Conservation (phyloP, 2,888 invertebrate species). For the Piscicola geometra region DNA sequence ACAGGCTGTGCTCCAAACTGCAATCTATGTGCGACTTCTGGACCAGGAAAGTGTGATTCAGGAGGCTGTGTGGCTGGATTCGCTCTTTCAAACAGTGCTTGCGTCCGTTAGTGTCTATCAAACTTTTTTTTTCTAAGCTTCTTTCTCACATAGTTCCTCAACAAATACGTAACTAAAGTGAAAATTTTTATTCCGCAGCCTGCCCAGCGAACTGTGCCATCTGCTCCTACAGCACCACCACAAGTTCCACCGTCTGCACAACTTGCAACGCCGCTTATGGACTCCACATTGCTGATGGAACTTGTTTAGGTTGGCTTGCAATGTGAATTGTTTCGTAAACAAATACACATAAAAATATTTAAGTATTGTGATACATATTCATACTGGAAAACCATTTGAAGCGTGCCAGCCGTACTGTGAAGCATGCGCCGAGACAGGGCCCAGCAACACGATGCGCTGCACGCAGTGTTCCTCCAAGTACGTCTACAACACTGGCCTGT, state of each 20-base stretch:
- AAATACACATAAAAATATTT: no score
- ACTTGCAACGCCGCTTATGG: slow-evolving; percentile 35
- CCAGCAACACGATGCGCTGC: slow-evolving; percentile 37
- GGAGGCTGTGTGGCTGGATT: slow-evolving; percentile 23
- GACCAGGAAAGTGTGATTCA: slow-evolving; percentile 36
- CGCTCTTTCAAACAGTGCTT: slow-evolving; percentile 1
- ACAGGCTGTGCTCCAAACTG: slow-evolving; percentile 37
- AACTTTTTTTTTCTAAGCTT: no score
- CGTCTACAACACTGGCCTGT: slow-evolving; percentile 38
- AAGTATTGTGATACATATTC: no score
- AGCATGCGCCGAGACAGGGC: slow-evolving; percentile 29
- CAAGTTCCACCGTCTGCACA: slow-evolving; percentile 31
- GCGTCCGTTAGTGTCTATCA: slow-evolving; percentile 20
- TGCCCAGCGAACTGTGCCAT: slow-evolving; percentile 38
- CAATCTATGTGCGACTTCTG: slow-evolving; percentile 23
- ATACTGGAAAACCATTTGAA: slow-evolving; percentile 27
- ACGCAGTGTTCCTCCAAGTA: slow-evolving; percentile 32
- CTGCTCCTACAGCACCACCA: slow-evolving; percentile 36
- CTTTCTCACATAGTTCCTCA: no score
- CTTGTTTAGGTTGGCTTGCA: slow-evolving; percentile 38
- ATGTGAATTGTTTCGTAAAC: no score
- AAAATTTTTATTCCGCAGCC: slow-evolving; percentile 7
- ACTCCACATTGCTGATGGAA: slow-evolving; percentile 36
- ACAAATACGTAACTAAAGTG: background rate
- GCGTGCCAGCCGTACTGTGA: slow-evolving; percentile 38